phyloP scores from a whole-genome alignment of 2,113 vertebrate genomes.

The Tetrax tetrax region DNA sequence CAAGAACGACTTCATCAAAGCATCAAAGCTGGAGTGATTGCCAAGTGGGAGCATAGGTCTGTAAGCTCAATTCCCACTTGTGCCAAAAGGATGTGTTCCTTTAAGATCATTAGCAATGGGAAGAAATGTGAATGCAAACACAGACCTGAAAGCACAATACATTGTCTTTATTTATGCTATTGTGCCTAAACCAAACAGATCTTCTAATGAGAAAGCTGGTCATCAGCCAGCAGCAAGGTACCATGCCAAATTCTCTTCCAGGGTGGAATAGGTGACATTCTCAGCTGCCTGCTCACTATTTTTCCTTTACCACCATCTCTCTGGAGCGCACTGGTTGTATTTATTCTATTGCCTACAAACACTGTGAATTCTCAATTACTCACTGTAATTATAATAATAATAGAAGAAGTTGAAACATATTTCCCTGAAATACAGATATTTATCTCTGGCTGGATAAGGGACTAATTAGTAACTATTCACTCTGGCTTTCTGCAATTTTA shows the following conservation, averaged over 20 bases:
- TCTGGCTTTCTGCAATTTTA: background rate
- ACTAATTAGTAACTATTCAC: slow-evolving; percentile 21
- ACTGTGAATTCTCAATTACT: background rate
- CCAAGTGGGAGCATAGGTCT: background rate
- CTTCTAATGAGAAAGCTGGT: background rate
- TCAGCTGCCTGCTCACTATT: background rate
- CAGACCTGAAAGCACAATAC: background rate
- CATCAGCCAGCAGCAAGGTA: background rate
- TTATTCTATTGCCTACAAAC: background rate
- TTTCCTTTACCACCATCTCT: background rate
- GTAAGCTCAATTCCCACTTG: background rate
- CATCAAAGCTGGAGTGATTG: background rate
- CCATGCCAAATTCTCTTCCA: background rate
- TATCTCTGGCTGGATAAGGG: background rate
- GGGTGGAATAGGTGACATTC: background rate
- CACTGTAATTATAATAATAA: background rate
- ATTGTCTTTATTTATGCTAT: background rate
- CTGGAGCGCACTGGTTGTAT: background rate
- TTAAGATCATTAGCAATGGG: background rate
- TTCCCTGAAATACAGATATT: background rate
- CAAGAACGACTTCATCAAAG: background rate
- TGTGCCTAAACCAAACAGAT: background rate
- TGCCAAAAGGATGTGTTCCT: background rate
- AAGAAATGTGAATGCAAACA: background rate
- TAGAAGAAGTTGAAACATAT: background rate